Evolutionary conservation across 2,113 vertebrate genomes (phyloP).

Genomic region (Cacatua alba): DNA sequence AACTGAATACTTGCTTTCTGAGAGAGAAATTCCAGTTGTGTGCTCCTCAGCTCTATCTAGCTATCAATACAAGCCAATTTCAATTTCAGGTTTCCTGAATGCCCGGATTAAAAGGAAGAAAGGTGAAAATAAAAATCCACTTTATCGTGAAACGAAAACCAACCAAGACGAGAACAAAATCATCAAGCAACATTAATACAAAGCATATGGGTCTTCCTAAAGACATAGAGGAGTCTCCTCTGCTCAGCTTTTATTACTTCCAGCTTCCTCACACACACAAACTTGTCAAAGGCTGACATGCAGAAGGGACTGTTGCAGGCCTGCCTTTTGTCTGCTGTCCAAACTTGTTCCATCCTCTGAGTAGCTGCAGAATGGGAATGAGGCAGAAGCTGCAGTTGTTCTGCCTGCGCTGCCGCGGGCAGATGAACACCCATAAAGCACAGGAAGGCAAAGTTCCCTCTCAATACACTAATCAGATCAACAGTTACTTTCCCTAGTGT

Average conservation of each 20-base stretch:
- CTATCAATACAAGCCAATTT: conserved; percentile 62
- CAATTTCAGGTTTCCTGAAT: conserved; percentile 53
- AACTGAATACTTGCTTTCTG: conserved; percentile 66
- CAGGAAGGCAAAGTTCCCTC: conserved; percentile 10
- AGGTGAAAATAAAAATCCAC: conserved; percentile 41
- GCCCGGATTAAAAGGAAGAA: conserved; percentile 41
- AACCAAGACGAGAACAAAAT: not conserved
- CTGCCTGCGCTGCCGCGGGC: conserved; percentile 31
- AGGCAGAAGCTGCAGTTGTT: not conserved
- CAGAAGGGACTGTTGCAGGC: conserved; percentile 10
- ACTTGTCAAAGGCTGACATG: not conserved
- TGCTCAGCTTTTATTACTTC: not conserved
- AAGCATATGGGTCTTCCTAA: not conserved
- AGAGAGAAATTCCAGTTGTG: conserved; percentile 57
- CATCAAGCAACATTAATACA: not conserved
- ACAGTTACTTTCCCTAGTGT: conserved; percentile 48
- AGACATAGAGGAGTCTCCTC: not conserved
- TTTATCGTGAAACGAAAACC: not conserved
- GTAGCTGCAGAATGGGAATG: conserved; percentile 4
- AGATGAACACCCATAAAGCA: conserved; percentile 44
- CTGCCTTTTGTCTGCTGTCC: conserved; percentile 46
- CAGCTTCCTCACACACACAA: not conserved
- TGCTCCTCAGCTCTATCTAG: conserved; percentile 60
- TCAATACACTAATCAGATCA: conserved; percentile 45
- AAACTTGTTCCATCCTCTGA: conserved; percentile 38